A percentile compares a stretch with the other conserved stretches of the same genome.
Evolutionary conservation across 2,888 invertebrate species (phyloP).

Genomic region (Chironomus riparius): DNA sequence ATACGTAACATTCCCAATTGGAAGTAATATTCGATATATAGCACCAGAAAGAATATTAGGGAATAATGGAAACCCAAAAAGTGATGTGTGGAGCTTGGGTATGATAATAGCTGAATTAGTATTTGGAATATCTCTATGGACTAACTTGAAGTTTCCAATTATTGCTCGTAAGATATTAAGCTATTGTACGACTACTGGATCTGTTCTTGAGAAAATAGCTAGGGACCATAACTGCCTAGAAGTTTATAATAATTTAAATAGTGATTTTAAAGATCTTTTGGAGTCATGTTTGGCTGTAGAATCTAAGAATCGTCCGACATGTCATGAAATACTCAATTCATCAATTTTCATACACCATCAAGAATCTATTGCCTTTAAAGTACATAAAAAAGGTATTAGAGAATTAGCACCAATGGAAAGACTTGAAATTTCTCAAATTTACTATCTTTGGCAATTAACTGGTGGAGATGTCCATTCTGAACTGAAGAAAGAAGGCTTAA

Average conservation of each 20-base stretch:
- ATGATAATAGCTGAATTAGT: constrained; percentile 75
- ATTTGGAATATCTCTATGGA: constrained; percentile 62
- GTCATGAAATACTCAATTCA: constrained; percentile 50
- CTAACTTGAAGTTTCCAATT: constrained; percentile 59
- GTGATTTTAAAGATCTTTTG: constrained; percentile 51
- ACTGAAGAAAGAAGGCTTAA: constrained; percentile 81
- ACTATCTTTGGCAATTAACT: constrained; percentile 91
- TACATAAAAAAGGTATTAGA: constrained; percentile 38
- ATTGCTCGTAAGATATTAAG: constrained; percentile 67
- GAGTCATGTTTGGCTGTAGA: constrained; percentile 63
- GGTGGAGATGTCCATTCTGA: constrained; percentile 90
- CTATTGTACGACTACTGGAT: constrained; percentile 34
- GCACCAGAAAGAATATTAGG: constrained; percentile 73
- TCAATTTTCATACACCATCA: constrained; percentile 46
- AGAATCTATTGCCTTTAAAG: constrained; percentile 34
- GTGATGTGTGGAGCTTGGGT: constrained; percentile 93
- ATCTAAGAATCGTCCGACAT: constrained; percentile 52
- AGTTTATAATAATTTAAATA: constrained; percentile 34
- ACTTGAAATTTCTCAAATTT: constrained; percentile 53
- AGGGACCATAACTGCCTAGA: constrained; percentile 67
- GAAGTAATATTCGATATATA: constrained; percentile 61
- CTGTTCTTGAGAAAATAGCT: constrained; percentile 60
- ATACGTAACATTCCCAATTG: constrained; percentile 82
- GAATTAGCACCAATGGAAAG: constrained; percentile 41
- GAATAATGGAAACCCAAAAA: constrained; percentile 58